These are phyloP conservation scores for Gallinago jamesoni DNA, from an alignment of 2,113 vertebrate species.

Conservation along the genomic window DNA sequence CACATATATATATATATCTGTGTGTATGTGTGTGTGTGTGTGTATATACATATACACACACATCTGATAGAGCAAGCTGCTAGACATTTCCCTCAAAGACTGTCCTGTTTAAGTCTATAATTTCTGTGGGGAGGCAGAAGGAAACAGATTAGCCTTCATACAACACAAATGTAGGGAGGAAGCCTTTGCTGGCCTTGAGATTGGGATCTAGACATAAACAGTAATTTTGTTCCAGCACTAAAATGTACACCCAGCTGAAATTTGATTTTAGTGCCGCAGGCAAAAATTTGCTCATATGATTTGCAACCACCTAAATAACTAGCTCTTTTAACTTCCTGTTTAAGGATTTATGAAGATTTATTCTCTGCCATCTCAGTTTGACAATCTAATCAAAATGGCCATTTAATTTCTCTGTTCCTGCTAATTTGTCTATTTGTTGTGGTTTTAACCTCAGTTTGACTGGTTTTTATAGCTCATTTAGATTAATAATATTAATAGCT, in stretches of 20 bases:
- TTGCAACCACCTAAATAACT: slow-evolving; percentile 8
- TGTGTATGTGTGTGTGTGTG: accelerated
- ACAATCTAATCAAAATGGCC: slow-evolving; percentile 12
- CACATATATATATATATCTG: too few species aligned
- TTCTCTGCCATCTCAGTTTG: slow-evolving; percentile 6
- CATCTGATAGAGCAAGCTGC: background rate
- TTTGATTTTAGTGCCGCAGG: slow-evolving; percentile 48
- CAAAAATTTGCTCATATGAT: slow-evolving; percentile 6
- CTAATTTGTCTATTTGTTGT: slow-evolving; percentile 23
- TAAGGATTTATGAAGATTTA: slow-evolving; percentile 53
- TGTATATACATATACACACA: accelerated
- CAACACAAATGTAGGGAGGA: background rate
- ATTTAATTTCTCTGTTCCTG: slow-evolving; percentile 14
- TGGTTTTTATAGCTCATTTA: background rate
- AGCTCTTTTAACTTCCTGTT: slow-evolving; percentile 19
- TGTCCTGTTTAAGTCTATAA: background rate
- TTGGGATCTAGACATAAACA: slow-evolving; percentile 65
- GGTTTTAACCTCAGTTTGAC: slow-evolving; percentile 44
- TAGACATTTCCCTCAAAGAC: background rate
- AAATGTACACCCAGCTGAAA: slow-evolving; percentile 7
- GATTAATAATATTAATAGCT: slow-evolving; percentile 11
- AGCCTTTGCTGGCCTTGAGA: background rate
- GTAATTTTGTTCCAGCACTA: slow-evolving; percentile 25
- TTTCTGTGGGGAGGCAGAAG: background rate
- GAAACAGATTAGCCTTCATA: slow-evolving; percentile 1